These are phyloP conservation scores for Scaptomyza pallida DNA, from an alignment of 1,140 invertebrate species.

Conservation along the genomic window DNA sequence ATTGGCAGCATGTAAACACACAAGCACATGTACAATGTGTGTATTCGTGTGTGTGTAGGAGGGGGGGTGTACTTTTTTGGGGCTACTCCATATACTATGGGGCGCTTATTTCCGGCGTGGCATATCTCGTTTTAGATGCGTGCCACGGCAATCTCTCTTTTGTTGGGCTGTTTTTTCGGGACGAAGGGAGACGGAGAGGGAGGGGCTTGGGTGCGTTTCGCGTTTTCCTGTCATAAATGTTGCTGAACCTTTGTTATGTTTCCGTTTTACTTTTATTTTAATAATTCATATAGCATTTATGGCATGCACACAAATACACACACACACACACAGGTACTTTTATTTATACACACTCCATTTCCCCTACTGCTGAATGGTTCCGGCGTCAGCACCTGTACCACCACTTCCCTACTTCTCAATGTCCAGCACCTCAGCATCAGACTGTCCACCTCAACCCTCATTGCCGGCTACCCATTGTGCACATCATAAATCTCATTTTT, in stretches of 20 bases:
- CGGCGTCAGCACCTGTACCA: conserved; percentile 35
- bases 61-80: conserved; percentile 25
- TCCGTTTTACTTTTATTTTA: conserved; percentile 82
- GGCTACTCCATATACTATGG: conserved; percentile 42
- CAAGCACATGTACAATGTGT: conserved; percentile 8
- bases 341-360: conserved; percentile 44
- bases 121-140: conserved; percentile 81
- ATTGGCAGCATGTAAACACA: conserved; percentile 74
- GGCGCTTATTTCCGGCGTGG: conserved; percentile 76
- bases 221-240: conserved; percentile 82
- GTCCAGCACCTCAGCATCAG: conserved; percentile 5
- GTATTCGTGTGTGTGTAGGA: conserved; percentile 23
- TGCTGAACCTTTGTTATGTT: conserved; percentile 80
- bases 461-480: conserved; percentile 48
- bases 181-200: no score
- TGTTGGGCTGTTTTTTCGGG: conserved; percentile 31
- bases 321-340: conserved; percentile 57
- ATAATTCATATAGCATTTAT: conserved; percentile 81
- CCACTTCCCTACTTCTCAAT: conserved; percentile 2
- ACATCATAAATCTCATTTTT: conserved; percentile 82
- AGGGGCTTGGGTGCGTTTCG: conserved; percentile 60
- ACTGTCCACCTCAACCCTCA: no score
- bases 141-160: conserved; percentile 79
- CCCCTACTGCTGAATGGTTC: conserved; percentile 14
- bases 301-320: conserved; percentile 60